Conservation (phyloP, 1,140 invertebrate genomes). For the Lysiphlebus fabarum region DNA sequence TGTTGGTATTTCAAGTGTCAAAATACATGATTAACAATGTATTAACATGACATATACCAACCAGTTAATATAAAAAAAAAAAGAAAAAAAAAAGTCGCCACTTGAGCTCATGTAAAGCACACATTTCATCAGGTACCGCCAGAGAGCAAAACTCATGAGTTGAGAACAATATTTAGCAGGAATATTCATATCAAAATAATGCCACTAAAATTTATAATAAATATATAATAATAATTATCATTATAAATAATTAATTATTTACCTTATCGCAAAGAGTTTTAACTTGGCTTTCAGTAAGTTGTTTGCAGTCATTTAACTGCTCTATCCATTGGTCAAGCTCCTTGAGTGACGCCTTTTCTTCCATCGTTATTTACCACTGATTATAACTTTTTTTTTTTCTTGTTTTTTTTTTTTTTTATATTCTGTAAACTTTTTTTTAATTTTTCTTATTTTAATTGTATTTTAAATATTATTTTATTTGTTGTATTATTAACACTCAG, state of each 20-base stretch:
- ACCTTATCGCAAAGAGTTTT: slow-evolving; percentile 99
- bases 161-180: not conserved
- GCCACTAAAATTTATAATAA: not conserved
- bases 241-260: slow-evolving; percentile 42
- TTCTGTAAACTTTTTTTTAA: no score
- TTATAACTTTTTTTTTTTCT: slow-evolving; percentile 28
- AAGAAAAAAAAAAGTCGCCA: no score
- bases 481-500: slow-evolving; percentile 28
- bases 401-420: not conserved
- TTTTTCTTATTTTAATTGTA: no score
- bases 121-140: no score
- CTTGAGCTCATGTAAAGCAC: no score
- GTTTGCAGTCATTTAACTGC: slow-evolving; percentile 99
- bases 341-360: slow-evolving; percentile 91
- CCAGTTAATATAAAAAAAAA: no score
- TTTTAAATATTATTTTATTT: no score
- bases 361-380: slow-evolving; percentile 62
- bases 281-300: slow-evolving; percentile 99
- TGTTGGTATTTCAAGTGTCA: no score
- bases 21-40: no score
- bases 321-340: slow-evolving; percentile 99
- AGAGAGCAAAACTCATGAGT: no score
- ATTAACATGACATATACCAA: no score
- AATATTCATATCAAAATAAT: not conserved
- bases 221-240: not conserved